Evolutionary conservation across 2,797 vertebrate species (phyloP).

Genomic region (Cygnus olor): DNA sequence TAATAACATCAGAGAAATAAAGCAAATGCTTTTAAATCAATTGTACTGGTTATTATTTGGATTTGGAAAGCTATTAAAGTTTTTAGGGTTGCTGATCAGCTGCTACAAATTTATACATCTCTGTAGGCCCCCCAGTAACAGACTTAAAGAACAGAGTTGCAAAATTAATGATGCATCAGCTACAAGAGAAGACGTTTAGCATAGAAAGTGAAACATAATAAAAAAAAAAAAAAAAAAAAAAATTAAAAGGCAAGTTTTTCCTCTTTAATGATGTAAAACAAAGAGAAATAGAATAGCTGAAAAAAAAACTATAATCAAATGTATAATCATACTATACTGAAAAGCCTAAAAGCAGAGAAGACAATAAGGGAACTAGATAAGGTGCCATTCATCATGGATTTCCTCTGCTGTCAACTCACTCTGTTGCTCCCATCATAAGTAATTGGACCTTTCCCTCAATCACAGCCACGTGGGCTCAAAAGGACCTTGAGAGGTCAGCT

Average conservation of each 20-base stretch:
- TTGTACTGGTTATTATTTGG: background rate
- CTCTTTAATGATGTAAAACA: background rate
- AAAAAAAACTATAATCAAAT: background rate
- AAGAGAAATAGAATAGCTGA: background rate
- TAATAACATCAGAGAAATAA: conserved; percentile 32
- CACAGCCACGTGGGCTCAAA: conserved; percentile 22
- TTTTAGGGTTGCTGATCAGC: background rate
- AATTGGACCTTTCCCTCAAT: conserved; percentile 44
- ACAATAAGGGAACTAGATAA: conserved; percentile 24
- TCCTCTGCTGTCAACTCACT: conserved; percentile 47
- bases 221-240: background rate
- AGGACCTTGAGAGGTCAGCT: conserved; percentile 43
- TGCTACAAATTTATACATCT: background rate
- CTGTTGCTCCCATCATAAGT: background rate
- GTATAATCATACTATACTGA: background rate
- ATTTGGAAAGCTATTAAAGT: background rate
- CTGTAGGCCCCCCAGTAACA: background rate
- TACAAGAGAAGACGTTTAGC: background rate
- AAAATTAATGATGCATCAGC: background rate
- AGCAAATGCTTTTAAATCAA: background rate
- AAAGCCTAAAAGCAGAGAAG: background rate
- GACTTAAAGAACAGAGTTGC: background rate
- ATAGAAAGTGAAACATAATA: background rate
- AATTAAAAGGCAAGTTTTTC: background rate
- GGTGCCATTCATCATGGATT: conserved; percentile 30